Evolutionary conservation across 92 coral and sea anemone genomes (phyloP).

Genomic region (Epizoanthus illoricatus): DNA sequence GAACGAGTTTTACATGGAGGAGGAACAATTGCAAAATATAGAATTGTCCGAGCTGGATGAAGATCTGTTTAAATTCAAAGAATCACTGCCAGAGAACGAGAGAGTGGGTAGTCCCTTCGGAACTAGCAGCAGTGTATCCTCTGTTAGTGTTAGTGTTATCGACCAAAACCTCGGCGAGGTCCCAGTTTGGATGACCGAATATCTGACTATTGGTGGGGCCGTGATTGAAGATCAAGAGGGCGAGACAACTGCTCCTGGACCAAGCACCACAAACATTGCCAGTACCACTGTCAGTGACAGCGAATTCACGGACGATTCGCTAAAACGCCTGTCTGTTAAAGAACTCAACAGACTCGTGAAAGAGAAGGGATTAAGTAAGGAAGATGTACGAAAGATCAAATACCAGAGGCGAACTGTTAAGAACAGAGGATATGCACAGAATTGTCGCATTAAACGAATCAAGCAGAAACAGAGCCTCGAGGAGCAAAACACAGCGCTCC

Average conservation of each 20-base stretch:
- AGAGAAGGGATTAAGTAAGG: slow-evolving; percentile 57
- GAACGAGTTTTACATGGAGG: not conserved
- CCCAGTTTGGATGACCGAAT: slow-evolving; percentile 27
- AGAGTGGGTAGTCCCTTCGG: not conserved
- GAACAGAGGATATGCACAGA: slow-evolving; percentile 87
- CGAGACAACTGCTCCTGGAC: not conserved
- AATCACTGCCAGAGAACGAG: not conserved
- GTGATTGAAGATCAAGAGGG: not conserved
- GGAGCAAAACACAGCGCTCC: slow-evolving; percentile 29
- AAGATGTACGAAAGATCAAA: slow-evolving; percentile 47
- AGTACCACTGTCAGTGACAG: not conserved
- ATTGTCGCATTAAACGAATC: slow-evolving; percentile 72
- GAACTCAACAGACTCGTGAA: slow-evolving; percentile 66
- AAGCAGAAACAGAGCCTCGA: slow-evolving; percentile 58
- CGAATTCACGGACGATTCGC: slow-evolving; percentile 54
- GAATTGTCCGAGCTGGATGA: not conserved
- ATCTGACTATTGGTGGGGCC: not conserved
- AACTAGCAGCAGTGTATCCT: not conserved
- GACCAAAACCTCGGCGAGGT: slow-evolving; percentile 8
- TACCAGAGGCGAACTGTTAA: slow-evolving; percentile 75
- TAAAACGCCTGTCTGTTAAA: slow-evolving; percentile 63
- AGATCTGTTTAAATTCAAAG: not conserved
- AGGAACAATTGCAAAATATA: slow-evolving; percentile 3
- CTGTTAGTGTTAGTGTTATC: too few species aligned
- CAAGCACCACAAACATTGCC: not conserved